Evolutionary conservation across 2,888 invertebrate genomes (phyloP).

Genomic region (Autographa gamma): DNA sequence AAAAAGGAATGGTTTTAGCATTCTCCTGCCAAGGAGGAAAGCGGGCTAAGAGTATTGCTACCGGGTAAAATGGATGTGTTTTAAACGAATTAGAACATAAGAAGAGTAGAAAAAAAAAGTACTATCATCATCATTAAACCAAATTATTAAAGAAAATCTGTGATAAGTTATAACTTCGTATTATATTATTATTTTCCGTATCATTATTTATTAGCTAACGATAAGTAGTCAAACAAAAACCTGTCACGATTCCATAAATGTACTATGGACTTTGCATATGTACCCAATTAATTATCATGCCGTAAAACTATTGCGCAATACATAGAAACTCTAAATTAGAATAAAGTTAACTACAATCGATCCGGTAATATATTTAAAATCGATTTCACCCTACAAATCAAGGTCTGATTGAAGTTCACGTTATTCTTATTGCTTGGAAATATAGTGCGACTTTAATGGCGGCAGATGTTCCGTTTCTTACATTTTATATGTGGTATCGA

Average conservation of each 20-base stretch:
- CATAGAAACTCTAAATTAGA: conserved; percentile 12
- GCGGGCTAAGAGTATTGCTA: no score
- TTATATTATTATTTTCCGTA: no score
- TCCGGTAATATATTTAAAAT: conserved; percentile 20
- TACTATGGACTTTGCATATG: not conserved
- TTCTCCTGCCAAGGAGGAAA: no score
- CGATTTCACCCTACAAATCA: conserved; percentile 29
- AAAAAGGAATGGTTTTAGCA: no score
- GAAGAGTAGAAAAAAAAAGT: no score
- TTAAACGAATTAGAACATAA: no score
- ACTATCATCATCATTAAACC: no score
- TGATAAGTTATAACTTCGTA: no score
- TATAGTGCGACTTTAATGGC: conserved; percentile 19
- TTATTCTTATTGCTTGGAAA: not conserved
- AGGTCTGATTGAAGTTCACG: not conserved
- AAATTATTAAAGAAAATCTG: no score
- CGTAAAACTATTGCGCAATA: not conserved
- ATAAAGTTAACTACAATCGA: conserved; percentile 14
- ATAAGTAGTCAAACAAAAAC: not conserved
- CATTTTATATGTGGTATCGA: conserved; percentile 33
- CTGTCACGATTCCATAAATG: not conserved
- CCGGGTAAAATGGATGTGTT: no score
- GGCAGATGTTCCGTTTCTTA: conserved; percentile 44
- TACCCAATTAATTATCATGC: not conserved
- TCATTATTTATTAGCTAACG: not conserved